Percentiles rank a stretch among this genome's conserved stretches.
phyloP scores from a whole-genome alignment of 2,113 vertebrate species.

The Amphiprion ocellaris region DNA sequence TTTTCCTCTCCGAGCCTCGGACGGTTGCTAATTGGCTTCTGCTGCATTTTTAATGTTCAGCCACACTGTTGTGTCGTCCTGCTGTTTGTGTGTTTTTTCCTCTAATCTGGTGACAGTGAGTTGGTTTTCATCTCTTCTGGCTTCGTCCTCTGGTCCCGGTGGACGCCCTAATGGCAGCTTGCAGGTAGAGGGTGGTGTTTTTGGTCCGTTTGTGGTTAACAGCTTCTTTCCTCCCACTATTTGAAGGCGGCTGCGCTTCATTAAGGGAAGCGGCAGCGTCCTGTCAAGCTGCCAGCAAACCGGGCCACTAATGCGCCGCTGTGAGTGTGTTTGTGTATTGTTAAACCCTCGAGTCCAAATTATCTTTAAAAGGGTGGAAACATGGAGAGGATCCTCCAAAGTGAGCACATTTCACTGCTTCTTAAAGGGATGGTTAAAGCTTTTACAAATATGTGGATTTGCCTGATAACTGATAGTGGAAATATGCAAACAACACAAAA shows the following conservation, averaged over 20 bases:
- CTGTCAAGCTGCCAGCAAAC: neutral
- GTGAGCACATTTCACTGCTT: neutral
- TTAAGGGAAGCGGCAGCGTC: slow-evolving; percentile 3
- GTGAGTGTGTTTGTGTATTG: slow-evolving; percentile 1
- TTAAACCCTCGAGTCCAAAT: neutral
- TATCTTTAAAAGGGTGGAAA: slow-evolving; percentile 5
- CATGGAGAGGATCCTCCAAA: neutral
- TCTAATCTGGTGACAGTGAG: slow-evolving; percentile 27
- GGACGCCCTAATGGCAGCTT: slow-evolving; percentile 15
- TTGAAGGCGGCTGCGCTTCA: slow-evolving; percentile 15
- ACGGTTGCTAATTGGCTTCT: slow-evolving; percentile 47
- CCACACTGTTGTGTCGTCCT: neutral
- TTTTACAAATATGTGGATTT: too few relatives aligned
- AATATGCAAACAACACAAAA: too few relatives aligned
- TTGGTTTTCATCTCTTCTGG: slow-evolving; percentile 32
- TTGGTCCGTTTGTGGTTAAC: slow-evolving; percentile 10
- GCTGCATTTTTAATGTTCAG: slow-evolving; percentile 61
- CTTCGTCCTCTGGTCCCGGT: slow-evolving; percentile 20
- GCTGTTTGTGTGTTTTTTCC: neutral
- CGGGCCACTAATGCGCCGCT: slow-evolving; percentile 24
- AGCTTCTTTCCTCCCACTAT: slow-evolving; percentile 29
- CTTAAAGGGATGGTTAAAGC: neutral
- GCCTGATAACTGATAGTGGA: too few relatives aligned
- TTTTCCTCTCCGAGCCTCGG: neutral
- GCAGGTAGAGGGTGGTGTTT: too few relatives aligned